Conservation (phyloP, 1,140 invertebrate genomes). For the Leptopilina boulardi region DNA sequence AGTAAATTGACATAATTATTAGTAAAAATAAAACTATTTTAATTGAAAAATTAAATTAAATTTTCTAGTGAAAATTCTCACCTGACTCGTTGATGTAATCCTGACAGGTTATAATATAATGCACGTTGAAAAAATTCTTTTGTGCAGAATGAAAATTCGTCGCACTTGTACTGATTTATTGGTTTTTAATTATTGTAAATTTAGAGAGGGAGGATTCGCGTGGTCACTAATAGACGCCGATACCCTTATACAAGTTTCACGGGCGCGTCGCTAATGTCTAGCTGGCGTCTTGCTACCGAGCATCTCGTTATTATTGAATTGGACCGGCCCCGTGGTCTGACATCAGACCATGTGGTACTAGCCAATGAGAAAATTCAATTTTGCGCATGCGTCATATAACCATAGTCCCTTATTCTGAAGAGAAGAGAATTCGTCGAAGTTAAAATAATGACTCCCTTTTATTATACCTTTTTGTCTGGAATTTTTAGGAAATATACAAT, state of each 20-base stretch:
- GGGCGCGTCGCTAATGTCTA: constrained; percentile 67
- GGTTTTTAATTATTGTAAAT: neutral
- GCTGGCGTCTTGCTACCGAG: constrained; percentile 64
- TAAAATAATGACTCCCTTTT: neutral
- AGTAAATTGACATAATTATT: too few relatives aligned
- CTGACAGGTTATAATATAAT: constrained; percentile 31
- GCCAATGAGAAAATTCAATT: constrained; percentile 64
- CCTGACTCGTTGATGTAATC: constrained; percentile 53
- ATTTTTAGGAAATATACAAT: neutral
- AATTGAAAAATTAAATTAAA: neutral
- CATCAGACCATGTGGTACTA: constrained; percentile 73
- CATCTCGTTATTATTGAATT: constrained; percentile 75
- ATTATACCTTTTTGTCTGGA: neutral
- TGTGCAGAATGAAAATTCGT: neutral
- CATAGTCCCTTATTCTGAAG: constrained; percentile 48
- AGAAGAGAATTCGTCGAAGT: constrained; percentile 7
- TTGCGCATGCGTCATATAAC: constrained; percentile 64
- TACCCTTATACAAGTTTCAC: constrained; percentile 44
- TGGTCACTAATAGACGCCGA: constrained; percentile 14
- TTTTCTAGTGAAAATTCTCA: constrained; percentile 29
- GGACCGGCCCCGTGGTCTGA: constrained; percentile 74
- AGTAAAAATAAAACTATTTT: too few relatives aligned
- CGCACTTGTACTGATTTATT: constrained; percentile 15
- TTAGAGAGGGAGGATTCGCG: constrained; percentile 26
- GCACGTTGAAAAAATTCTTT: neutral